Evolutionary conservation across 2,797 vertebrate genomes (phyloP).

Genomic region (Malurus leucopterus): DNA sequence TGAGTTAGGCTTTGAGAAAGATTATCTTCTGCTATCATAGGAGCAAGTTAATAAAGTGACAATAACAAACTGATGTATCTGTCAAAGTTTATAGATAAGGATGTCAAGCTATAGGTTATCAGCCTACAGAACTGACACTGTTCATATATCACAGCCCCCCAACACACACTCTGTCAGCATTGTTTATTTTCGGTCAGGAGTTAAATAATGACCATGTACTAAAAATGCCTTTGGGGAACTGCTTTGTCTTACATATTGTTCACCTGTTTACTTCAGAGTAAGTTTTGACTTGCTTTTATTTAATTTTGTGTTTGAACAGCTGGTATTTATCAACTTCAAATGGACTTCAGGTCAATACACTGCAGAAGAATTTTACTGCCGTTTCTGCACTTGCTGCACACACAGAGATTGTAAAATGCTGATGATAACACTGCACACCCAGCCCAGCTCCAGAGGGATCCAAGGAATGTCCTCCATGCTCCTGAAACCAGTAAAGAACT

Average conservation of each 20-base stretch:
- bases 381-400: conserved; percentile 24
- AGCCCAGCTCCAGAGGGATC: not conserved
- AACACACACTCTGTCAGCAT: conserved; percentile 60
- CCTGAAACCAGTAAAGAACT: not conserved
- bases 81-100: conserved; percentile 68
- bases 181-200: conserved; percentile 70
- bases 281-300: conserved; percentile 65
- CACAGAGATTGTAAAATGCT: not conserved
- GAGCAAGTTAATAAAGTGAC: conserved; percentile 67
- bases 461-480: not conserved
- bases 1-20: conserved; percentile 41
- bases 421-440: not conserved
- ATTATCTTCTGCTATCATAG: conserved; percentile 63
- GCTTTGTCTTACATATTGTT: conserved; percentile 64
- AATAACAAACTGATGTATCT: conserved; percentile 69
- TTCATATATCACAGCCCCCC: conserved; percentile 67
- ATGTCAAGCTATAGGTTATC: conserved; percentile 70
- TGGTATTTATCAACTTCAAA: conserved; percentile 66
- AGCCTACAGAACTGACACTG: conserved; percentile 53
- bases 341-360: conserved; percentile 24
- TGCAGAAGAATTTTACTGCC: conserved; percentile 1
- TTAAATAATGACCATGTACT: conserved; percentile 71
- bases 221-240: conserved; percentile 65
- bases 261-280: conserved; percentile 66
- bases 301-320: conserved; percentile 58